Conservation (phyloP, 30 jellyfish, hydroid and myxozoan genomes). For the Chironex yamaguchii region DNA sequence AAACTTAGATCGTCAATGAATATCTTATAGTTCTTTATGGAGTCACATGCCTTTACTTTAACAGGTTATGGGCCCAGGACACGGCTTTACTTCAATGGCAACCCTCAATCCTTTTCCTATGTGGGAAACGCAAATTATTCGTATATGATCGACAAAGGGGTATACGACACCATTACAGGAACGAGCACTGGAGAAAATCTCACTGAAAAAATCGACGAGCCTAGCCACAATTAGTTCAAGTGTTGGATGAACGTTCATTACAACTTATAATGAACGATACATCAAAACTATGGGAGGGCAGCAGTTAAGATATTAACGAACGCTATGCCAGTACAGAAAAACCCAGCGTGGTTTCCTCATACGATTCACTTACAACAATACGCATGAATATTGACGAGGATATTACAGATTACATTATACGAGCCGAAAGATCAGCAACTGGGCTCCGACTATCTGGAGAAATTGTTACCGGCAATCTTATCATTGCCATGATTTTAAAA, state of each 20-base stretch:
- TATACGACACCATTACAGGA: neutral
- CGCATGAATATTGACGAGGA: conserved; percentile 15
- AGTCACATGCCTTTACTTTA: too few species aligned
- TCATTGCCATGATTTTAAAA: conserved; percentile 22
- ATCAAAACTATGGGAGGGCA: neutral
- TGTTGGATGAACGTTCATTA: conserved; percentile 16
- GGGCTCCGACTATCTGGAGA: conserved; percentile 35
- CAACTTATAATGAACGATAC: conserved; percentile 37
- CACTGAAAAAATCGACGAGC: conserved; percentile 26
- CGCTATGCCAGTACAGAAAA: conserved; percentile 44
- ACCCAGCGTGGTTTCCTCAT: conserved; percentile 17
- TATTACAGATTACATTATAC: conserved; percentile 36
- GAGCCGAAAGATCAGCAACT: conserved; percentile 43
- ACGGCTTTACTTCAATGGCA: conserved; percentile 31
- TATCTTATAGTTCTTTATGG: too few species aligned
- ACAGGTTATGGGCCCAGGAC: conserved; percentile 80
- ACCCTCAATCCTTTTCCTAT: conserved; percentile 28
- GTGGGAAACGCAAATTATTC: conserved; percentile 35
- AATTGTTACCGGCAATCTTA: conserved; percentile 2
- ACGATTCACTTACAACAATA: conserved; percentile 11
- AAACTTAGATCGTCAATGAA: too few species aligned
- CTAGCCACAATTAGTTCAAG: conserved; percentile 40
- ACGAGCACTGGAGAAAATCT: neutral
- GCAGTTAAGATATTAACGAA: neutral
- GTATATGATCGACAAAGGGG: conserved; percentile 12